These are phyloP conservation scores for Coelopa frigida DNA, from an alignment of 1,140 invertebrate species.

Conservation along the genomic window DNA sequence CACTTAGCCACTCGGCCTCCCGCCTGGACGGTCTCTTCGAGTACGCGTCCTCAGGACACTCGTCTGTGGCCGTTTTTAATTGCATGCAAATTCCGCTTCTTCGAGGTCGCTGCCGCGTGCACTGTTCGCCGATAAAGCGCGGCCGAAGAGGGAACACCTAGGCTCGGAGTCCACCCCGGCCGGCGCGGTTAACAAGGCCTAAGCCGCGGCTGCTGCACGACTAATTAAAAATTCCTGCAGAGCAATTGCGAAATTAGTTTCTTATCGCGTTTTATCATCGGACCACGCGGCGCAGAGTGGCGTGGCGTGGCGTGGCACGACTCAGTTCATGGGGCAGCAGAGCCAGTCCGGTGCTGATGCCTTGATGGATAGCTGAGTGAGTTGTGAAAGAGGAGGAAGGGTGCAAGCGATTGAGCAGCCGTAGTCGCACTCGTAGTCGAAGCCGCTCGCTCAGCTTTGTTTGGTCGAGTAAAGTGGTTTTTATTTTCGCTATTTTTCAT, in stretches of 20 bases:
- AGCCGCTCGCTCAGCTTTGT: too few relatives aligned
- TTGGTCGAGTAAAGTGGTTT: too few relatives aligned
- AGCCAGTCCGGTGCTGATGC: constrained; percentile 32
- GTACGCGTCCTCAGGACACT: too few relatives aligned
- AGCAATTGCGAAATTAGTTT: constrained; percentile 42
- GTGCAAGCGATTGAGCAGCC: not conserved
- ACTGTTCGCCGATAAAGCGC: too few relatives aligned
- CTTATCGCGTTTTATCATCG: constrained; percentile 42
- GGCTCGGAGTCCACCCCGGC: not conserved
- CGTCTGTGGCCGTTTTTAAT: too few relatives aligned
- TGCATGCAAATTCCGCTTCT: too few relatives aligned
- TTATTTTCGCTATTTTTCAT: constrained; percentile 7
- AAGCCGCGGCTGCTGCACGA: constrained; percentile 12
- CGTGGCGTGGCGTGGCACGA: not conserved
- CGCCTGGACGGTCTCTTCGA: too few relatives aligned
- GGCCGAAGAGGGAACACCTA: too few relatives aligned
- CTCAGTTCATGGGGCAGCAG: not conserved
- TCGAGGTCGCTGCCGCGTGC: too few relatives aligned
- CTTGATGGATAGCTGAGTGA: constrained; percentile 39
- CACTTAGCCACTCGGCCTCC: too few relatives aligned
- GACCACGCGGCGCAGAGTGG: constrained; percentile 27
- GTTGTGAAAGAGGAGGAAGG: constrained; percentile 12
- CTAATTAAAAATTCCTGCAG: constrained; percentile 42
- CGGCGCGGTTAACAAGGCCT: constrained; percentile 1
- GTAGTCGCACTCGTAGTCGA: not conserved